Percentiles rank a stretch among this genome's conserved stretches.
phyloP scores from a whole-genome alignment of 2,888 invertebrate species.

The Aproaerema taeniolella region DNA sequence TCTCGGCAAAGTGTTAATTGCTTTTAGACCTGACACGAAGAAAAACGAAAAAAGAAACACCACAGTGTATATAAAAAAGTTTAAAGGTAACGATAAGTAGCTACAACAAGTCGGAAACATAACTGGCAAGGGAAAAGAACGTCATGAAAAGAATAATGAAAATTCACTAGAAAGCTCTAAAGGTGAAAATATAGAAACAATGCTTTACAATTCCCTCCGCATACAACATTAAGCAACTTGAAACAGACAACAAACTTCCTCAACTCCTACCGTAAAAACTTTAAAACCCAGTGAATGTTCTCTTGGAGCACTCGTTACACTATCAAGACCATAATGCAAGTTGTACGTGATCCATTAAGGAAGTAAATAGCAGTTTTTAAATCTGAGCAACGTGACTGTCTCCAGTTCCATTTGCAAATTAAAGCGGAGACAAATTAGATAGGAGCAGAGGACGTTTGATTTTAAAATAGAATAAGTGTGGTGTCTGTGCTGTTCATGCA shows the following conservation, averaged over 20 bases:
- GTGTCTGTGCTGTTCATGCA: too few species aligned
- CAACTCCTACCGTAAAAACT: slow-evolving; percentile 20
- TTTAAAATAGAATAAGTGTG: slow-evolving; percentile 11
- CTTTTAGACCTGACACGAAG: too few species aligned
- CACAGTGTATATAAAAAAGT: too few species aligned
- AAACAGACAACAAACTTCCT: slow-evolving; percentile 18
- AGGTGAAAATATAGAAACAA: slow-evolving; percentile 9
- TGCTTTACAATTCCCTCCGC: slow-evolving; percentile 16
- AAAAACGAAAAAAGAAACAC: too few species aligned
- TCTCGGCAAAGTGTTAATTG: too few species aligned
- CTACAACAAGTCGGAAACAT: too few species aligned
- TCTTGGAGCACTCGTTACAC: slow-evolving; percentile 14
- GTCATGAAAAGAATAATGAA: slow-evolving; percentile 5
- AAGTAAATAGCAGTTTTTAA: slow-evolving; percentile 22
- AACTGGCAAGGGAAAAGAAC: too few species aligned
- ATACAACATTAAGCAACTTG: slow-evolving; percentile 20
- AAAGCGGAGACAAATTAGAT: slow-evolving; percentile 12
- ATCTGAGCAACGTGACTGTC: slow-evolving; percentile 19
- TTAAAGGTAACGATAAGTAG: too few species aligned
- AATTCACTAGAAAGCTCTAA: slow-evolving; percentile 4
- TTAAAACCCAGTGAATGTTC: slow-evolving; percentile 21
- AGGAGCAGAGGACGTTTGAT: slow-evolving; percentile 6
- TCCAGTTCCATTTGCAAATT: slow-evolving; percentile 21
- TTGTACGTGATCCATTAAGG: slow-evolving; percentile 24
- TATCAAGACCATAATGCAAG: slow-evolving; percentile 19